phyloP scores from a whole-genome alignment of 2,113 vertebrate genomes.

The Entelurus aequoreus region DNA sequence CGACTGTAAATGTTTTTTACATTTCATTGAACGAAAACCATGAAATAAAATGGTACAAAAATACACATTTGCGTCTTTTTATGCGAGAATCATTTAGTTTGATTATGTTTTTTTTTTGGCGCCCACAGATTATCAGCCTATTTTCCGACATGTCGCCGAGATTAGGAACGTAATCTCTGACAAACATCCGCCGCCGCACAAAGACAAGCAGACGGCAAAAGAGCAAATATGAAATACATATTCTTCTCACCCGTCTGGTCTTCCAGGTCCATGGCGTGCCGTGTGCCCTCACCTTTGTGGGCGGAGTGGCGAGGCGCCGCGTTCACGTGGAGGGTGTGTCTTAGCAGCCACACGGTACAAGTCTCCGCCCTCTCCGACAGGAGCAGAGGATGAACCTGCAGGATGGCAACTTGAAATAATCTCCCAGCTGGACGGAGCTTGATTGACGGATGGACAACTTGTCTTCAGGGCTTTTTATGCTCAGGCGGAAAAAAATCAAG shows the following conservation, averaged over 20 bases:
- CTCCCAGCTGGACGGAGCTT: no score
- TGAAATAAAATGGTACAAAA: no score
- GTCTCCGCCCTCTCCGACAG: conserved; percentile 57
- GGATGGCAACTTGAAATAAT: neutral
- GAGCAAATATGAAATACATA: neutral
- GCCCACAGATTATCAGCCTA: conserved; percentile 45
- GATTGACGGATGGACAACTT: no score
- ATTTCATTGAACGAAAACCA: no score
- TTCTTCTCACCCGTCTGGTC: conserved; percentile 34
- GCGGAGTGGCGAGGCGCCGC: conserved; percentile 28
- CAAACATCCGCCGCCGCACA: neutral
- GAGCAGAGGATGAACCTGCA: conserved; percentile 63
- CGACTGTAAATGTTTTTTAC: no score
- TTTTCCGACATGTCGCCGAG: no score
- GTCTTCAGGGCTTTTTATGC: no score
- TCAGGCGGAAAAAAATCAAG: no score
- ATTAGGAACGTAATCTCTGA: conserved; percentile 20
- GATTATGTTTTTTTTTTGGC: neutral
- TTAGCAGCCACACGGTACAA: conserved; percentile 59
- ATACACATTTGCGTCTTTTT: no score
- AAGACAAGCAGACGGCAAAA: neutral
- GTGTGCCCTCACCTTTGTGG: conserved; percentile 39
- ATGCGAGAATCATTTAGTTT: no score
- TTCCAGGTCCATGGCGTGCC: neutral
- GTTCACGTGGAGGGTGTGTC: conserved; percentile 53